Percentiles rank a stretch among this genome's conserved stretches.
Evolutionary conservation across 1,140 invertebrate genomes (phyloP).

Genomic region (Condylostylus longicornis): DNA sequence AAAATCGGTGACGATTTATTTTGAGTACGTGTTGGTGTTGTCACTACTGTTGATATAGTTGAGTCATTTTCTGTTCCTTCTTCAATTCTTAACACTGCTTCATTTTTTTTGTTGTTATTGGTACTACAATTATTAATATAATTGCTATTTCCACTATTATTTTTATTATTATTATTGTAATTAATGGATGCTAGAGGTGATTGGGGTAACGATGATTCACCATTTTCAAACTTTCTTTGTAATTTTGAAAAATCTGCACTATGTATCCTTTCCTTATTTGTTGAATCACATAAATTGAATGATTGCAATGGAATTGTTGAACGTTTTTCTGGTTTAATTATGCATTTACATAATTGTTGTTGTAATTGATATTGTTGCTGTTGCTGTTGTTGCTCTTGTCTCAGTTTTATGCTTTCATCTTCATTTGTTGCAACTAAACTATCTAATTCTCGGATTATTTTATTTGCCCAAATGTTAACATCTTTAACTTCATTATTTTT

Average conservation of each 20-base stretch:
- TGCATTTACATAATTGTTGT: too few relatives aligned
- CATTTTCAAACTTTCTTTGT: too few relatives aligned
- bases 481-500: slow-evolving; percentile 12
- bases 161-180: too few relatives aligned
- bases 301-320: slow-evolving; percentile 32
- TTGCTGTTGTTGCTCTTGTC: slow-evolving; percentile 5
- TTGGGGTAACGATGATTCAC: slow-evolving; percentile 1
- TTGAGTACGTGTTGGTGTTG: background rate
- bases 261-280: too few relatives aligned
- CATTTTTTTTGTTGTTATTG: too few relatives aligned
- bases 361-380: slow-evolving; percentile 1
- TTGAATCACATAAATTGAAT: too few relatives aligned
- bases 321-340: too few relatives aligned
- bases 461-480: slow-evolving; percentile 30
- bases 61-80: slow-evolving; percentile 13
- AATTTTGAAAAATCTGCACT: too few relatives aligned
- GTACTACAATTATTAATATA: too few relatives aligned
- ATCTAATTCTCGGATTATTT: slow-evolving; percentile 30
- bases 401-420: slow-evolving; percentile 10
- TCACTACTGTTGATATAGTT: slow-evolving; percentile 4
- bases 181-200: background rate
- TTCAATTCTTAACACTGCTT: slow-evolving; percentile 28
- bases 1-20: too few relatives aligned
- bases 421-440: slow-evolving; percentile 24
- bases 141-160: too few relatives aligned